Evolutionary conservation across 1,140 invertebrate genomes (phyloP), one percentile per base, ranked within the genome.

Genomic region (Sipha flava): DNA sequence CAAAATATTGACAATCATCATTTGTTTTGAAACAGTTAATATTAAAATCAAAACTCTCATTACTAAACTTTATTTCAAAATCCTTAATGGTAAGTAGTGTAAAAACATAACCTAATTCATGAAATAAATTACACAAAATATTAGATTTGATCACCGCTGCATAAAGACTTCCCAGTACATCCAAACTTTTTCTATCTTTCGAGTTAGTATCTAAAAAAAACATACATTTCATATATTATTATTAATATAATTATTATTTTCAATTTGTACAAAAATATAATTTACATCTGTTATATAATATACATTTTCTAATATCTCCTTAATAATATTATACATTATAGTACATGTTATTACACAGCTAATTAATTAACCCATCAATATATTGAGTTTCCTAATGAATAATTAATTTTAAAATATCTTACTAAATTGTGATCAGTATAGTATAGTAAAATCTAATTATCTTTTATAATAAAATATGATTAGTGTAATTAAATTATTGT

Each of bases 1-100:
- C 73, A 59, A 77, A 77, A 77, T 77, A 77, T 37, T 77, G 73
- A 59, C 73, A 77, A 40, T 77, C 73, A 57, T 77, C 73, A 18
- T 14, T 37, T 29, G 52, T 26, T 57, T 77, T 77, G 7, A 77
- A 77, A 59, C 59, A 43, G 0, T 18, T 43, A 10, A 14, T 29
- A 54, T 40, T 77, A 37, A 21, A 26, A 40, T 40, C 26, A 57
- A 43, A 26, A 57, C 12, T 26, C 2, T 59, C 34, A 26, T 57
- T 16, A 29, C 26, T 57, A 4, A 0, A 40, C 59, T 59, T 77
- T 18, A n/a, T 77, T 43, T 77, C 52, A 9, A 10, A 23, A 29
- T 57, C 29, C 12, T 54, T 57, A 1, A 77, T 31, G 4, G 31
- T 3, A 37, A 77, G 34, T 59, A 77, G 49, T 26, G 73, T 77